Percentiles rank a stretch among this genome's conserved stretches.
Evolutionary conservation across 2,113 vertebrate species (phyloP).

Genomic region (Salvator merianae): DNA sequence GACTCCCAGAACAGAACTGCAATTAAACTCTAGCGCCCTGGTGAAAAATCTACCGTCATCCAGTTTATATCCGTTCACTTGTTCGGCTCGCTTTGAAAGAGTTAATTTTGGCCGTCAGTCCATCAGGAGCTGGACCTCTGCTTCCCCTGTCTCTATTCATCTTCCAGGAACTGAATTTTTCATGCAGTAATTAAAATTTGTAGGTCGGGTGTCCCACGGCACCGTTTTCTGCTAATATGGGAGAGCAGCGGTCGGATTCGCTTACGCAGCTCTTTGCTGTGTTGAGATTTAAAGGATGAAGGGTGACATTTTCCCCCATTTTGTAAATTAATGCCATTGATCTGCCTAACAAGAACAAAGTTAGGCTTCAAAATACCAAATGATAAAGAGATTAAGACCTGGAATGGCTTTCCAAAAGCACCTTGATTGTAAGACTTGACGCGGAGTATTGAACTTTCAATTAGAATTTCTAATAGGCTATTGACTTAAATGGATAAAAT

Average conservation of each 20-base stretch:
- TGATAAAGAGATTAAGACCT: constrained; percentile 97
- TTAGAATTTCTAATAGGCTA: constrained; percentile 98
- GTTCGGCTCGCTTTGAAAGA: constrained; percentile 61
- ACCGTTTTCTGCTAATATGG: constrained; percentile 85
- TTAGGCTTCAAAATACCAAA: constrained; percentile 96
- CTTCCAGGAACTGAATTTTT: constrained; percentile 88
- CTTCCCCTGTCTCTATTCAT: constrained; percentile 78
- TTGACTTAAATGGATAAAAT: constrained; percentile 96
- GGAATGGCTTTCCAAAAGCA: constrained; percentile 94
- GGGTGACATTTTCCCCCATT: constrained; percentile 94
- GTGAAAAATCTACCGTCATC: background rate
- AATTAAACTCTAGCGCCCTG: background rate
- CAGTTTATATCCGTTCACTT: constrained; percentile 42
- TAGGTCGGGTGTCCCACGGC: constrained; percentile 94
- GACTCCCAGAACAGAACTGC: too few relatives aligned
- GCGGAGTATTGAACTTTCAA: constrained; percentile 93
- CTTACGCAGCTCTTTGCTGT: constrained; percentile 80
- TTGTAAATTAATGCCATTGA: constrained; percentile 98
- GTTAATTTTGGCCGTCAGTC: constrained; percentile 69
- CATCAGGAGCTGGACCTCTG: constrained; percentile 69
- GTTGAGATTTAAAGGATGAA: constrained; percentile 91
- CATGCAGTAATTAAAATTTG: constrained; percentile 97
- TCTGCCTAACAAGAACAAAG: constrained; percentile 96
- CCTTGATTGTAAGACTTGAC: constrained; percentile 87
- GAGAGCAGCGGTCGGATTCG: constrained; percentile 78